Conservation (phyloP, 53 echinoderm and acorn worm species). For the Arbacia lixula region DNA sequence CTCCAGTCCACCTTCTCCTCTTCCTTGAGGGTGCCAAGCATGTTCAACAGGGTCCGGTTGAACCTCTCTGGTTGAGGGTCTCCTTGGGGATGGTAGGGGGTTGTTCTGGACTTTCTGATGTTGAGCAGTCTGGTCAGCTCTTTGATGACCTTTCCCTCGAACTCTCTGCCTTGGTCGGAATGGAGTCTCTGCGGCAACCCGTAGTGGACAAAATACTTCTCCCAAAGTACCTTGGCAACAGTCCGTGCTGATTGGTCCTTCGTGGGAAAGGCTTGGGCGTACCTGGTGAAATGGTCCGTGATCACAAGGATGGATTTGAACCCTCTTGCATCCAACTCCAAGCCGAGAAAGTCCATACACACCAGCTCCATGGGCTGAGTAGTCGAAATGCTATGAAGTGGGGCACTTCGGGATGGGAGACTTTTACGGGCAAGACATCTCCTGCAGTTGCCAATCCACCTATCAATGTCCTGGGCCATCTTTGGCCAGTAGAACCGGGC, state of each 20-base stretch:
- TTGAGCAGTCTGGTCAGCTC: slow-evolving; percentile 54
- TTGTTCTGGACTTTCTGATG: slow-evolving; percentile 38
- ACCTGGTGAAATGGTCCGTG: too few relatives aligned
- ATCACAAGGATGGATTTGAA: too few relatives aligned
- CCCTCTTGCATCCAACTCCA: slow-evolving; percentile 52
- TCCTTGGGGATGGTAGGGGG: slow-evolving; percentile 41
- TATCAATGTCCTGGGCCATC: slow-evolving; percentile 55
- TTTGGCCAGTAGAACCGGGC: slow-evolving; percentile 56
- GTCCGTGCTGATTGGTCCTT: too few relatives aligned
- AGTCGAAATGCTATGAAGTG: slow-evolving; percentile 58
- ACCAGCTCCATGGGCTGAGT: slow-evolving; percentile 40
- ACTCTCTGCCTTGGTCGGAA: too few relatives aligned
- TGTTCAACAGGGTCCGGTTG: slow-evolving; percentile 16
- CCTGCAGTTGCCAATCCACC: slow-evolving; percentile 56
- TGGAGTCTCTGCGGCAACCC: too few relatives aligned
- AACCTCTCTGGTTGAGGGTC: slow-evolving; percentile 10
- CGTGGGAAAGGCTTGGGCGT: too few relatives aligned
- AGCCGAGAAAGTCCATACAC: slow-evolving; percentile 67
- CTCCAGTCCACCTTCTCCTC: slow-evolving; percentile 35
- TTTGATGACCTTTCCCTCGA: slow-evolving; percentile 45
- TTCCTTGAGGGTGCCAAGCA: slow-evolving; percentile 19
- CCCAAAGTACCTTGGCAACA: too few relatives aligned
- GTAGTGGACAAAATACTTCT: too few relatives aligned
- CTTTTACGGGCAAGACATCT: slow-evolving; percentile 67
- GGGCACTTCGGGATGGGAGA: slow-evolving; percentile 35